Evolutionary conservation across 2,797 vertebrate genomes (phyloP).

Genomic region (Hydrophis major): DNA sequence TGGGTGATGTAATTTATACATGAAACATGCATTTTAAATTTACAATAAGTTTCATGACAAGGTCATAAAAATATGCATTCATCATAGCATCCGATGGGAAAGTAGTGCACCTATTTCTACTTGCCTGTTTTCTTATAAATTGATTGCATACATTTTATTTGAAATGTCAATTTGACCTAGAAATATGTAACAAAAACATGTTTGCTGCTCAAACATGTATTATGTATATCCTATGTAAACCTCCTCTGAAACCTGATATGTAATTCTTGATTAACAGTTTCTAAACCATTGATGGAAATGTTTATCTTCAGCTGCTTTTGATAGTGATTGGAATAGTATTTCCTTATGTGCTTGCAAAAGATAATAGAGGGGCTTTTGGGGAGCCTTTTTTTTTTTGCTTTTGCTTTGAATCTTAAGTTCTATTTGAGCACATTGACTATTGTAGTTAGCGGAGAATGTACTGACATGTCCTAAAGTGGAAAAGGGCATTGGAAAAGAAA

Average conservation of each 20-base stretch:
- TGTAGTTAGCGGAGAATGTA: slow-evolving; percentile 52
- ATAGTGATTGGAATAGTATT: background rate
- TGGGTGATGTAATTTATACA: slow-evolving; percentile 57
- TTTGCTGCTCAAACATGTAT: slow-evolving; percentile 55
- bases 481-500: slow-evolving; percentile 53
- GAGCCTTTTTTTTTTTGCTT: slow-evolving; percentile 41
- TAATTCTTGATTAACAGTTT: slow-evolving; percentile 36
- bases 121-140: slow-evolving; percentile 67
- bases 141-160: slow-evolving; percentile 64
- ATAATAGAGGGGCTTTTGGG: slow-evolving; percentile 43
- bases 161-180: slow-evolving; percentile 52
- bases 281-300: background rate
- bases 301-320: background rate
- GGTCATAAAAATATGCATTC: slow-evolving; percentile 62
- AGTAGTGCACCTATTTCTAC: slow-evolving; percentile 63
- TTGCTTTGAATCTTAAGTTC: slow-evolving; percentile 57
- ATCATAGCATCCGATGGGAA: slow-evolving; percentile 63
- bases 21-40: slow-evolving; percentile 53
- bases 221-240: slow-evolving; percentile 55
- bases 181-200: slow-evolving; percentile 54
- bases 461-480: slow-evolving; percentile 59
- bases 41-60: slow-evolving; percentile 54
- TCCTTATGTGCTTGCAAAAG: slow-evolving; percentile 33
- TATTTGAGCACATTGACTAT: slow-evolving; percentile 55
- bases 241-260: slow-evolving; percentile 52